Evolutionary conservation across 2,888 invertebrate genomes (phyloP), one percentile per base, ranked within the genome.

Genomic region (Andrena camellia): DNA sequence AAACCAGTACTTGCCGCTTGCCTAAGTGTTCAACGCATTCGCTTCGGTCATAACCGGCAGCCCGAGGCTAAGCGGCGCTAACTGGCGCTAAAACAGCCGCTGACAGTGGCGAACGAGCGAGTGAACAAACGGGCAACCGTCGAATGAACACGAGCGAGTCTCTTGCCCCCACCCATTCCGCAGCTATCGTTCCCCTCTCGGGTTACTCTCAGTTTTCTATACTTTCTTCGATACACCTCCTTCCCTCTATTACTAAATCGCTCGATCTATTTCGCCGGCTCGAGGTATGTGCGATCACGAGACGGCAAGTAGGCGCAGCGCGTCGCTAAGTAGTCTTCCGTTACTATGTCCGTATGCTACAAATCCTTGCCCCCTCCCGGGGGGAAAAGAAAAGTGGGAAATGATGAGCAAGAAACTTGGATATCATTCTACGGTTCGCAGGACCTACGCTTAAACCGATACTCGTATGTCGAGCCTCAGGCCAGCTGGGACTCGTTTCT

Each of bases 1-100:
- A 94, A 92, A 91, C 93, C 90, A 89, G 93, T 93, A 82, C 91
- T 93, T 89, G 93, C 90, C 90, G 94, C 90, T 90, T 94, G 93
- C 93, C 93, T 93, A 92, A 67, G 90, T 88, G 90, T 87, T 90
- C 78, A 88, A 90, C 83, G 83, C 75, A 85, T 86, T 88, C 81
- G 79, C 76, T 85, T 78, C 76, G 74, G 74, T 83, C 86, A 87
- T 81, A 75, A 80, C 81, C 75, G 82, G 62, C 79, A 75, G 64
- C 63, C 57, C 60, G 31, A 42, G 48, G 54, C 42, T 52, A 31
- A 31, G n/a, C 23, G 68, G 48, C 13, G 54, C 33, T 59, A 33
- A 31, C 29, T 50, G 68, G 48, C 13, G 31, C 59, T 50, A 80
- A 63, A 80, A 63, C 69, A 64, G 31, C 26, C 59, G 66, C 60